These are phyloP conservation scores for Ditula angustiorana DNA, from an alignment of 2,888 invertebrate genomes.

Conservation along the genomic window DNA sequence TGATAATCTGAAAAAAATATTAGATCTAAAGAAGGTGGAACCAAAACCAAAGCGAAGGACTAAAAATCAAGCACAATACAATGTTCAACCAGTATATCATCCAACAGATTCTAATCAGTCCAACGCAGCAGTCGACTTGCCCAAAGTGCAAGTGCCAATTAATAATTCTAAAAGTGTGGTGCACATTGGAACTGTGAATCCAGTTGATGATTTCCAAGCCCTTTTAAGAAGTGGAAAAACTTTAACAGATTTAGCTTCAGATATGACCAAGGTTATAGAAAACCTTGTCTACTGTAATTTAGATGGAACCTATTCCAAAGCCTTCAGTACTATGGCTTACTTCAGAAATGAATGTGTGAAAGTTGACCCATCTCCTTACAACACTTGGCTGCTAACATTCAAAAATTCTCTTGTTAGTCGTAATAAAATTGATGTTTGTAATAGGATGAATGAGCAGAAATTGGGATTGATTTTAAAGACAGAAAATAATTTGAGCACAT, in stretches of 20 bases:
- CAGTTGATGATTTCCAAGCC: slow-evolving; percentile 85
- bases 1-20: slow-evolving; percentile 76
- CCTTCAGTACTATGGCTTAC: slow-evolving; percentile 64
- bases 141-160: slow-evolving; percentile 60
- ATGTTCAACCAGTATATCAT: slow-evolving; percentile 42
- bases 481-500: slow-evolving; percentile 69
- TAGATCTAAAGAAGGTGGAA: slow-evolving; percentile 77
- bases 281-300: slow-evolving; percentile 68
- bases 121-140: slow-evolving; percentile 52
- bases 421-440: slow-evolving; percentile 61
- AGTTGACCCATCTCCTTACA: slow-evolving; percentile 66
- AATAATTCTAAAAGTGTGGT: slow-evolving; percentile 53
- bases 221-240: slow-evolving; percentile 72
- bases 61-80: slow-evolving; percentile 47
- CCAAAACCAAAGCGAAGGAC: slow-evolving; percentile 56
- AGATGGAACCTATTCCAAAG: slow-evolving; percentile 70
- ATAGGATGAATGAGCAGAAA: slow-evolving; percentile 61
- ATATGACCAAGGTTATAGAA: slow-evolving; percentile 73
- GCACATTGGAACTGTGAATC: slow-evolving; percentile 85
- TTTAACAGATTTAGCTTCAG: slow-evolving; percentile 57
- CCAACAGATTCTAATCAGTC: slow-evolving; percentile 45
- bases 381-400: slow-evolving; percentile 72
- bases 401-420: slow-evolving; percentile 60
- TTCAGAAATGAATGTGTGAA: slow-evolving; percentile 71
- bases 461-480: slow-evolving; percentile 67